Conservation (phyloP, 2,888 invertebrate species). For the Patella caerulea region DNA sequence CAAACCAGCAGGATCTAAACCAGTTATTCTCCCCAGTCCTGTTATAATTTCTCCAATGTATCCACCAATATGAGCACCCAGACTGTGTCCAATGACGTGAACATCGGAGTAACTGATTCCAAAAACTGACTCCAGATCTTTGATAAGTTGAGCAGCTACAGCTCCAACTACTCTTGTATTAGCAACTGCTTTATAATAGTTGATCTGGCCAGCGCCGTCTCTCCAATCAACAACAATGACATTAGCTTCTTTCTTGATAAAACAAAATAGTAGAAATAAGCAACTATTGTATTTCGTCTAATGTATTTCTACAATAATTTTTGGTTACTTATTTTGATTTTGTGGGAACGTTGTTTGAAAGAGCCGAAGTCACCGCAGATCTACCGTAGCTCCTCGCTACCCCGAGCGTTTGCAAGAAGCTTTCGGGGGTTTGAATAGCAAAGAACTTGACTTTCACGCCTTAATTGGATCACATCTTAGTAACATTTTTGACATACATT, state of each 20-base stretch:
- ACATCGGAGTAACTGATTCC: conserved; percentile 1
- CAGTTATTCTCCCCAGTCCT: neutral
- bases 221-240: conserved; percentile 33
- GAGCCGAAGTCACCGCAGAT: too few species aligned
- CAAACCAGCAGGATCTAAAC: conserved; percentile 87
- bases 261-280: neutral
- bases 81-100: conserved; percentile 14
- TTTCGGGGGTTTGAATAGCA: too few species aligned
- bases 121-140: conserved; percentile 8
- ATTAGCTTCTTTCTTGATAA: conserved; percentile 22
- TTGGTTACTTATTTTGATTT: too few species aligned
- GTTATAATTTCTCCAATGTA: neutral
- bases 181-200: conserved; percentile 34
- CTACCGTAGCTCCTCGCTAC: too few species aligned
- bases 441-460: too few species aligned
- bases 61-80: neutral
- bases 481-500: too few species aligned
- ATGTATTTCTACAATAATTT: too few species aligned
- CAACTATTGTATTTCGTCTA: too few species aligned
- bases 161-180: conserved; percentile 33
- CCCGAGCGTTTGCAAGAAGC: too few species aligned
- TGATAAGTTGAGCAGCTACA: conserved; percentile 26
- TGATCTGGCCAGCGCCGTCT: conserved; percentile 21
- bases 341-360: too few species aligned
- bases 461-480: too few species aligned